Percentiles rank a stretch among this genome's conserved stretches.
phyloP scores from a whole-genome alignment of 2,113 vertebrate genomes.

The Vidua chalybeata region DNA sequence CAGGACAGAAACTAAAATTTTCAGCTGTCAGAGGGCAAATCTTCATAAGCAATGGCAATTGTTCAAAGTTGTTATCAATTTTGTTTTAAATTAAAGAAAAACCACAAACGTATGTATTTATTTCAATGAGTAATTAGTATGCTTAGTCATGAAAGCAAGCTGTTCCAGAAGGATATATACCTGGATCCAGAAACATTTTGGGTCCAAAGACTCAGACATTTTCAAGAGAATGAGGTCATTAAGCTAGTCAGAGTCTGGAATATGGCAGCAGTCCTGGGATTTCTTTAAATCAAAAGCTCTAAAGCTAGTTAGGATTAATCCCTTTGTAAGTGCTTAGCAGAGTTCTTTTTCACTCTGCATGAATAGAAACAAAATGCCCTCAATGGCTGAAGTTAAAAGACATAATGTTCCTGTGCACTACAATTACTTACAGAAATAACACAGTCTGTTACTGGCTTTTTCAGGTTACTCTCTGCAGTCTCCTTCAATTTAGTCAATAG shows the following conservation, averaged over 20 bases:
- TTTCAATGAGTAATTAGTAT: background rate
- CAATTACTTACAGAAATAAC: constrained; percentile 84
- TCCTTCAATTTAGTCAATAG: constrained; percentile 84
- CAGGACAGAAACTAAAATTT: background rate
- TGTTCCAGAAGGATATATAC: background rate
- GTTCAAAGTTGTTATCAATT: background rate
- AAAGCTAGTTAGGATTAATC: constrained; percentile 42
- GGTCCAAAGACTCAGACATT: background rate
- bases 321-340: background rate
- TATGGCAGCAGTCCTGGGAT: background rate
- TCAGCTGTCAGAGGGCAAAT: background rate
- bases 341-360: background rate
- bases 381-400: background rate
- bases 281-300: constrained; percentile 8
- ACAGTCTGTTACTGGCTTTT: constrained; percentile 83
- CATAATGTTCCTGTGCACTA: background rate
- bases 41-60: background rate
- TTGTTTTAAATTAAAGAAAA: background rate
- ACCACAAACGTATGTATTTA: background rate
- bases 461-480: constrained; percentile 80
- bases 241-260: background rate
- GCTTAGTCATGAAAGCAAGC: background rate
- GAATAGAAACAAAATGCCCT: constrained; percentile 34
- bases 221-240: background rate
- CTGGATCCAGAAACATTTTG: background rate